Evolutionary conservation across 64 coral and sea anemone species (phyloP).

Genomic region (Trachythela sp.): DNA sequence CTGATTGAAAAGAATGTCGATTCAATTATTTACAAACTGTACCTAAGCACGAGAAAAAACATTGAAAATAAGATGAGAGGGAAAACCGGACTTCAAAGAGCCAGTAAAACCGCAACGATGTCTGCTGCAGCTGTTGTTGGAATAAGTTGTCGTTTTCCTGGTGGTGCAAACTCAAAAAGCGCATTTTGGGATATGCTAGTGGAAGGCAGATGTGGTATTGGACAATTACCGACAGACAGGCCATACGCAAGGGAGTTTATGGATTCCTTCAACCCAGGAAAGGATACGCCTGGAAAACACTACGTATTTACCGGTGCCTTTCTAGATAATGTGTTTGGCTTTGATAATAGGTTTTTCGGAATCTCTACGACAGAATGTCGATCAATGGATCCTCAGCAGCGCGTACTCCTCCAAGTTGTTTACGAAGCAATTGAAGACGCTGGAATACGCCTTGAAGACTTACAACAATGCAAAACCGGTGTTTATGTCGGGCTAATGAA

Average conservation of each 20-base stretch:
- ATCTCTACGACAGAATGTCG: neutral
- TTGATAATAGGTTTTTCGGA: conserved; percentile 3
- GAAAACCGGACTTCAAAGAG: no score
- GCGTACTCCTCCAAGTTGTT: conserved; percentile 12
- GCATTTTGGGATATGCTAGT: conserved; percentile 7
- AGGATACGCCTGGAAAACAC: neutral
- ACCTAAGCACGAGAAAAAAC: neutral
- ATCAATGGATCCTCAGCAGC: neutral
- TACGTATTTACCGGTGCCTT: neutral
- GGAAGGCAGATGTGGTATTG: neutral
- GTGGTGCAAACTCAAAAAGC: neutral
- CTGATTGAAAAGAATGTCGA: neutral
- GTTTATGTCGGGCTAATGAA: conserved; percentile 76
- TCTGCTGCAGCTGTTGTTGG: neutral
- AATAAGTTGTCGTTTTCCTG: neutral
- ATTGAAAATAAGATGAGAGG: neutral
- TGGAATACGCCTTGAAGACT: conserved; percentile 66
- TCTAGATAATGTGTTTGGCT: neutral
- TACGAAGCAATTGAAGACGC: conserved; percentile 47
- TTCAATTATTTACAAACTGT: neutral
- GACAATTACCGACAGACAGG: neutral
- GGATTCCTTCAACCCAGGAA: neutral
- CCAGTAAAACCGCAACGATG: no score
- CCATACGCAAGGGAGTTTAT: neutral
- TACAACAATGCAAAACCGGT: conserved; percentile 67